Conservation (phyloP, 1,140 invertebrate species). For the Metopolophium dirhodum region DNA sequence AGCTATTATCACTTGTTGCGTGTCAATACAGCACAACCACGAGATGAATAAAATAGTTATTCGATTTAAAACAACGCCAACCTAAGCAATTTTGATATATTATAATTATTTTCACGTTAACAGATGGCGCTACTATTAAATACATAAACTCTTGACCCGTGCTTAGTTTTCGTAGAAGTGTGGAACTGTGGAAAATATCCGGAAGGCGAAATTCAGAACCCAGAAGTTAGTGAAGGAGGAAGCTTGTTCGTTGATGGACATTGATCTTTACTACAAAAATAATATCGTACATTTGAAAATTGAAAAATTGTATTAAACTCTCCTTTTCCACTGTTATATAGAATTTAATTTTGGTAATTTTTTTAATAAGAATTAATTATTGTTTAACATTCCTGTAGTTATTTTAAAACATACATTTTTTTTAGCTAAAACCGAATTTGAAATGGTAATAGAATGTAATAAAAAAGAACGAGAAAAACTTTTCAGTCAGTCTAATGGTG, state of each 20-base stretch:
- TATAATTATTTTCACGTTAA: neutral
- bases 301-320: neutral
- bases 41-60: neutral
- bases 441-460: conserved; percentile 52
- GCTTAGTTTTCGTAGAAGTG: neutral
- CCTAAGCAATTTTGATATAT: neutral
- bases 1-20: neutral
- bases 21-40: neutral
- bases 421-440: neutral
- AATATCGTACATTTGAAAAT: neutral
- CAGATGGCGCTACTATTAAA: neutral
- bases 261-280: neutral
- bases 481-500: conserved; percentile 42
- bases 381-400: neutral
- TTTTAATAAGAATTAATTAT: neutral
- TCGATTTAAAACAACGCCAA: neutral
- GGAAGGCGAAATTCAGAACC: neutral
- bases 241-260: neutral
- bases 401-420: neutral
- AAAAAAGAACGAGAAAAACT: conserved; percentile 53
- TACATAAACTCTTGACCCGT: neutral
- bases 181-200: neutral
- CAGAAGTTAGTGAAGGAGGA: neutral
- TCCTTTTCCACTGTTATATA: neutral
- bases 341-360: neutral